Base-by-base conservation (phyloP, 2,797 vertebrate genomes). In the Notolabrus celidotus region DNA sequence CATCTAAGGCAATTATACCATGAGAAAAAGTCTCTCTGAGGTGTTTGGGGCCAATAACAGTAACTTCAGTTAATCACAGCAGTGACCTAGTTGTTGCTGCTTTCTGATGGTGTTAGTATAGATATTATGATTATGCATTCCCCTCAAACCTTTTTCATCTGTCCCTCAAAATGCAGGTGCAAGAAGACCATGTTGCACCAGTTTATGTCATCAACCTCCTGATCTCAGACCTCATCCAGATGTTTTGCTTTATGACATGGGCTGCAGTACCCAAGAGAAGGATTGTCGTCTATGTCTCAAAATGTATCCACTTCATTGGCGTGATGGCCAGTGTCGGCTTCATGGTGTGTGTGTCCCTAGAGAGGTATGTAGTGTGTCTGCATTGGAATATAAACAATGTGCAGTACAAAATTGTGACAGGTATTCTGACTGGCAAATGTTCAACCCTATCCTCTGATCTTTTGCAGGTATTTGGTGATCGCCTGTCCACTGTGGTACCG, bases 401-500 rank as follows among this genome's bases (percentile, higher is more conserved):
- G 5, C 17, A 51, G 51, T 9, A 10, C 17, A 12, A 29, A 31
- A 31, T 11, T 3, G 4, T 42, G 47, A 11, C 17, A 31, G 17
- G 17, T 50, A 29, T 31, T 45, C 11, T 34, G 38, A 17, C 7
- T 49, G 17, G 6, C n/a, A n/a, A n/a, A n/a, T n/a, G n/a, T n/a
- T n/a, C 7, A 15, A 27, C 3, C 33, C 10, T 12, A 23, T 7
- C 17, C 11, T n/a, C n/a, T n/a, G n/a, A n/a, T n/a, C n/a, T n/a
- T 62, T 56, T 60, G 1, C 1, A 82, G 80, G 51, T 82, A 82
- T 57, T 43, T 82, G 54, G 8, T 71, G 2, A 5, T 74, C 2
- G 23, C 53, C 19, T 22, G 2, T 11, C 74, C 79, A 1, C 4
- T 77, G 53, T 82, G 67, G 75, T 75, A 75, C 55, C 47, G 11